These are phyloP conservation scores for Chelon auratus DNA, from an alignment of 2,797 vertebrate genomes.

Conservation along the genomic window DNA sequence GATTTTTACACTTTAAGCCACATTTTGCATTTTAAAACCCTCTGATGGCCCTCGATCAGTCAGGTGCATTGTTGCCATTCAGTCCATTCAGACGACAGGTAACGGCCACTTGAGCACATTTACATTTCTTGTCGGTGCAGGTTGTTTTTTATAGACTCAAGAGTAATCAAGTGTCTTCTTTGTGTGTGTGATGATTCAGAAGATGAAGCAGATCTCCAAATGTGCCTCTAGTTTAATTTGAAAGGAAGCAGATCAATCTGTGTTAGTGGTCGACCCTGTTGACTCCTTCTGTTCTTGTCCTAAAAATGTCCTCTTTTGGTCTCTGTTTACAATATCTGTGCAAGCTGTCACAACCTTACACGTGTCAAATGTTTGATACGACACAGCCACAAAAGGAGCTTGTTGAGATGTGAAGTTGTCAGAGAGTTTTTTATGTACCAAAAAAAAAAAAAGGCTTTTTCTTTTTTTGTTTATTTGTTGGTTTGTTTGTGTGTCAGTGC, in stretches of 20 bases:
- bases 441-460: neutral
- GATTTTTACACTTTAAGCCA: conserved; percentile 13
- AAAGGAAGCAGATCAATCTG: conserved; percentile 32
- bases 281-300: neutral
- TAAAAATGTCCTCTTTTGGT: neutral
- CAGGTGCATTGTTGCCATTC: conserved; percentile 47
- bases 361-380: neutral
- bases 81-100: conserved; percentile 38
- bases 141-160: conserved; percentile 7
- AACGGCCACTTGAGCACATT: conserved; percentile 58
- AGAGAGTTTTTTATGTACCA: too few relatives aligned
- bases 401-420: neutral
- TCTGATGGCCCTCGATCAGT: conserved; percentile 26
- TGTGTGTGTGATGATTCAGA: conserved; percentile 34
- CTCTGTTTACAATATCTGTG: neutral
- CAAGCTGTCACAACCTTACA: neutral
- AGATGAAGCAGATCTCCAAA: conserved; percentile 16
- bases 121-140: conserved; percentile 51
- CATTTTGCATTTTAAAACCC: conserved; percentile 57
- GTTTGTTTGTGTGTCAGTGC: conserved; percentile 46
- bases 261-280: too few relatives aligned
- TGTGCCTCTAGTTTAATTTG: conserved; percentile 38
- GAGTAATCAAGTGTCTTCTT: conserved; percentile 18
- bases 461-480: conserved; percentile 36
- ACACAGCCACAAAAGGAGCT: neutral